These are phyloP conservation scores for Acrobasis repandana DNA, from an alignment of 2,888 invertebrate species.

Conservation along the genomic window DNA sequence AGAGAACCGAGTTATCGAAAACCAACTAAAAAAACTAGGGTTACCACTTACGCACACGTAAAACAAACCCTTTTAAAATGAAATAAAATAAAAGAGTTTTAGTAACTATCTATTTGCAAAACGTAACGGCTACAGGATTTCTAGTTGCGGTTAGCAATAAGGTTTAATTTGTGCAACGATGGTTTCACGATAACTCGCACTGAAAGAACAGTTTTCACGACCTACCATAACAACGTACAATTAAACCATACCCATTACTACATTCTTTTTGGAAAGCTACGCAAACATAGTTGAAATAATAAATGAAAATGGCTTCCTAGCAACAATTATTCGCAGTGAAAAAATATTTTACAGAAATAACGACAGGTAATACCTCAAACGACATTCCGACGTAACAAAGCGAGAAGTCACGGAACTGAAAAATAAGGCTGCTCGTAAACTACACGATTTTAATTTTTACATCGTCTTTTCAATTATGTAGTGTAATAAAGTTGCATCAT, in stretches of 20 bases:
- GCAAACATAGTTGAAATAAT: slow-evolving; percentile 28
- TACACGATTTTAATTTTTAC: slow-evolving; percentile 27
- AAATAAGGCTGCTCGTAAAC: slow-evolving; percentile 43
- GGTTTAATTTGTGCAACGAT: not conserved
- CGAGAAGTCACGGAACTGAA: slow-evolving; percentile 68
- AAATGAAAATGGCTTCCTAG: slow-evolving; percentile 46
- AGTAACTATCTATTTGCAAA: no score
- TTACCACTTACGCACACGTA: no score
- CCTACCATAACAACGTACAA: slow-evolving; percentile 10
- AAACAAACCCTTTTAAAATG: no score
- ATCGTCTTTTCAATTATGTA: not conserved
- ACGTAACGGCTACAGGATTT: no score
- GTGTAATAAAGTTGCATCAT: no score
- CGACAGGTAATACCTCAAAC: slow-evolving; percentile 67
- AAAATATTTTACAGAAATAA: slow-evolving; percentile 71
- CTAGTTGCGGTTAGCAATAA: no score
- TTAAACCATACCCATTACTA: slow-evolving; percentile 11
- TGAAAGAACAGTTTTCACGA: slow-evolving; percentile 14
- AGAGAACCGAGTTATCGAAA: no score
- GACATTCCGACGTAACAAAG: slow-evolving; percentile 69
- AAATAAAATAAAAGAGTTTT: no score
- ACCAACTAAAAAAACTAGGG: no score
- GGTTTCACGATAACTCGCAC: not conserved
- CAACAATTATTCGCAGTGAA: slow-evolving; percentile 54
- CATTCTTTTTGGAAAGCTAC: slow-evolving; percentile 14